phyloP scores from a whole-genome alignment of 2,113 vertebrate genomes.

The Nipponia nippon region DNA sequence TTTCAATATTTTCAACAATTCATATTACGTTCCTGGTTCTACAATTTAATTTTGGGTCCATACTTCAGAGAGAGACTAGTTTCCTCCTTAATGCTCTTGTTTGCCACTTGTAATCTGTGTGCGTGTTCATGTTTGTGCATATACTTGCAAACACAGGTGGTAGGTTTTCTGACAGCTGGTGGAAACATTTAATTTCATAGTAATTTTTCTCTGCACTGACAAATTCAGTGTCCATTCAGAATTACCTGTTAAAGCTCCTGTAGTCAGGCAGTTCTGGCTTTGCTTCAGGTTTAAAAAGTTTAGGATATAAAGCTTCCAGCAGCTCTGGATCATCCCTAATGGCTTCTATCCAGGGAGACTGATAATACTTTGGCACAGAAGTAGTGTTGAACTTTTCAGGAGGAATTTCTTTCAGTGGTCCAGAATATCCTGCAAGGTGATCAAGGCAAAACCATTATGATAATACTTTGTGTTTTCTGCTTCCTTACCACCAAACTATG shows the following conservation, averaged over 20 bases:
- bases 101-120: background rate
- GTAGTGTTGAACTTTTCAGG: constrained; percentile 93
- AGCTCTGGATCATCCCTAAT: constrained; percentile 83
- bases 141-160: background rate
- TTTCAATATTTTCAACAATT: background rate
- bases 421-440: constrained; percentile 82
- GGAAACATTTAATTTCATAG: background rate
- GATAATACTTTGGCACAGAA: constrained; percentile 90
- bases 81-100: background rate
- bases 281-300: constrained; percentile 79
- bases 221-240: background rate
- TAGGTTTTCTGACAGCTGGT: background rate
- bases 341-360: constrained; percentile 93
- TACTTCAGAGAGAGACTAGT: background rate
- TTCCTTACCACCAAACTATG: background rate
- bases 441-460: background rate
- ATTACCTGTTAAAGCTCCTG: constrained; percentile 97
- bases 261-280: constrained; percentile 80
- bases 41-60: background rate
- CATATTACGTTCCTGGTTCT: background rate
- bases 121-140: background rate
- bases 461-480: background rate
- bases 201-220: background rate
- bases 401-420: constrained; percentile 90
- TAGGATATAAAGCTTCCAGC: constrained; percentile 76